These are phyloP conservation scores for Drosophila setifemur DNA, from an alignment of 1,140 invertebrate species.

Conservation along the genomic window DNA sequence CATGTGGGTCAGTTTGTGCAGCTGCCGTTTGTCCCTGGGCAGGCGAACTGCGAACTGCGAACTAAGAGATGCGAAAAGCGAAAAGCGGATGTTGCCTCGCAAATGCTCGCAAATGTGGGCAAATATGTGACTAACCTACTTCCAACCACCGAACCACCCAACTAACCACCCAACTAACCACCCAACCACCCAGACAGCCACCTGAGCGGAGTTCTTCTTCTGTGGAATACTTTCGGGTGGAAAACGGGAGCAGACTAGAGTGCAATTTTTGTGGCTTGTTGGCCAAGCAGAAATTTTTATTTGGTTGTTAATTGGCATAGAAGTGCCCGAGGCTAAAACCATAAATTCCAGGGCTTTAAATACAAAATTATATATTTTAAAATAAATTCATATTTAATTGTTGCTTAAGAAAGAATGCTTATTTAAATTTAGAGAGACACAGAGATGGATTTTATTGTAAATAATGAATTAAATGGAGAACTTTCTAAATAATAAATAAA, in stretches of 20 bases:
- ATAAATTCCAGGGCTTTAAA: neutral
- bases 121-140: conserved; percentile 60
- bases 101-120: conserved; percentile 20
- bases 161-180: neutral
- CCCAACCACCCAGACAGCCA: neutral
- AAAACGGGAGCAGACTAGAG: no score
- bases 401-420: no score
- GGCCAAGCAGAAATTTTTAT: neutral
- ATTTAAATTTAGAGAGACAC: no score
- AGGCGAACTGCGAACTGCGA: neutral
- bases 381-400: no score
- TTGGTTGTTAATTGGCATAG: neutral
- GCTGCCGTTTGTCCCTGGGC: conserved; percentile 37
- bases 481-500: no score
- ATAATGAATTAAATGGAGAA: no score
- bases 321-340: no score
- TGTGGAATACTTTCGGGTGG: no score
- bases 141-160: neutral
- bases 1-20: conserved; percentile 72
- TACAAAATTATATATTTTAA: neutral
- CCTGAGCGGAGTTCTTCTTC: conserved; percentile 56
- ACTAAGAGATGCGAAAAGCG: no score
- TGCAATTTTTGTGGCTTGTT: no score
- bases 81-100: neutral
- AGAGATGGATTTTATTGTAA: no score